Percentiles rank a stretch among this genome's conserved stretches.
Evolutionary conservation across 1,140 invertebrate species (phyloP).

Genomic region (Yoshiicerus persimilis): DNA sequence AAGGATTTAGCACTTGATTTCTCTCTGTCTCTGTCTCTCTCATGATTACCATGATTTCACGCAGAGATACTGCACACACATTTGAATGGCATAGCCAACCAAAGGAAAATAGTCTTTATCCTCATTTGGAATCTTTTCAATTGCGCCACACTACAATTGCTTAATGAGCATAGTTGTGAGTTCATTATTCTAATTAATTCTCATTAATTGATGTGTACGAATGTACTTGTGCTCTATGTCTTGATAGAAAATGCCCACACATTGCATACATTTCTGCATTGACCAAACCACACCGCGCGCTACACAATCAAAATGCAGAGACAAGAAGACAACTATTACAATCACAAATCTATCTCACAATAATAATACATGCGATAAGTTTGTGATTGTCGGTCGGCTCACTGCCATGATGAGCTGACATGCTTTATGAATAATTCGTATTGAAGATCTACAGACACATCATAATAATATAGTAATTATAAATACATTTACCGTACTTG

Average conservation of each 20-base stretch:
- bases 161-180: slow-evolving; percentile 36
- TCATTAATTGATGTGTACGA: slow-evolving; percentile 34
- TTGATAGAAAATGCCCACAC: neutral
- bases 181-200: slow-evolving; percentile 45
- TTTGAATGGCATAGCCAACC: neutral
- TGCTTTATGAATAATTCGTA: neutral
- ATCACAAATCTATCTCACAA: neutral
- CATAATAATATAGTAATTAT: neutral
- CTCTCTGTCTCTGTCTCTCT: no score
- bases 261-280: neutral
- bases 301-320: neutral
- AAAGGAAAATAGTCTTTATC: slow-evolving; percentile 6
- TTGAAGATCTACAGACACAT: neutral
- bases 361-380: neutral
- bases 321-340: neutral
- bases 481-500: no score
- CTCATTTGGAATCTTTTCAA: slow-evolving; percentile 37
- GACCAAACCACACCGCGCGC: neutral
- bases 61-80: slow-evolving; percentile 17
- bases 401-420: neutral
- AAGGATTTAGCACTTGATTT: slow-evolving; percentile 36
- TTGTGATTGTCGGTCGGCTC: neutral
- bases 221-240: slow-evolving; percentile 9
- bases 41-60: slow-evolving; percentile 34
- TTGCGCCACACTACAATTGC: slow-evolving; percentile 27